Percentiles rank a stretch among this genome's conserved stretches.
Conservation (phyloP, 2,113 vertebrate species). For the Pituophis catenifer region DNA sequence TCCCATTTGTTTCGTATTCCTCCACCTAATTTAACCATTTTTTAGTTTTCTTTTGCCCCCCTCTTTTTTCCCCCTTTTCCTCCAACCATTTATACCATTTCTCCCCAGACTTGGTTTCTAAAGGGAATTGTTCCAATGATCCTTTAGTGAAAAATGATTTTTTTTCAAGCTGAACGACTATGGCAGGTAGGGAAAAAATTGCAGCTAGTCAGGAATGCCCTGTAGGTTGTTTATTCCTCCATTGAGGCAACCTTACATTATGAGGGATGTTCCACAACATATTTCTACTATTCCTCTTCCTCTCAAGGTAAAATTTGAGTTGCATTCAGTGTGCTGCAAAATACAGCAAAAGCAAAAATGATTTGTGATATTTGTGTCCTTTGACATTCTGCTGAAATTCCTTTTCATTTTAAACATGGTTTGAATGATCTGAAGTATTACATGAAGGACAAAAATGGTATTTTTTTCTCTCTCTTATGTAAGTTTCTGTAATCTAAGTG, state of each 20-base stretch:
- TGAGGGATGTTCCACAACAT: not conserved
- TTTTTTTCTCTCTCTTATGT: not conserved
- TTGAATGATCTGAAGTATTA: not conserved
- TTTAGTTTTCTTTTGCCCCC: too few species aligned
- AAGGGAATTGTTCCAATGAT: not conserved
- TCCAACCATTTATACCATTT: too few species aligned
- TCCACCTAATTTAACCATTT: too few species aligned
- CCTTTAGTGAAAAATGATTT: not conserved
- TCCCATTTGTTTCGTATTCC: too few species aligned
- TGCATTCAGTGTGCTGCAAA: not conserved
- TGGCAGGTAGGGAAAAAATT: not conserved
- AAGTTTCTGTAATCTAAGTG: not conserved
- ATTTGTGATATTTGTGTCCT: not conserved
- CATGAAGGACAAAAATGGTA: not conserved
- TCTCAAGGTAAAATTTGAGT: not conserved
- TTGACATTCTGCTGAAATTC: not conserved
- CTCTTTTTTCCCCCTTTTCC: too few species aligned
- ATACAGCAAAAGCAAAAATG: not conserved
- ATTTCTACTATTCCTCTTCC: not conserved
- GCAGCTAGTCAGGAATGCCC: not conserved
- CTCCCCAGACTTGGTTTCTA: not conserved
- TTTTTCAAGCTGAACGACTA: not conserved
- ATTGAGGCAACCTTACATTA: not conserved
- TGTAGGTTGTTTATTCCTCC: not conserved
- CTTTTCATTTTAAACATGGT: not conserved